phyloP scores from a whole-genome alignment of 2,888 invertebrate species.

The Drosophila birchii region DNA sequence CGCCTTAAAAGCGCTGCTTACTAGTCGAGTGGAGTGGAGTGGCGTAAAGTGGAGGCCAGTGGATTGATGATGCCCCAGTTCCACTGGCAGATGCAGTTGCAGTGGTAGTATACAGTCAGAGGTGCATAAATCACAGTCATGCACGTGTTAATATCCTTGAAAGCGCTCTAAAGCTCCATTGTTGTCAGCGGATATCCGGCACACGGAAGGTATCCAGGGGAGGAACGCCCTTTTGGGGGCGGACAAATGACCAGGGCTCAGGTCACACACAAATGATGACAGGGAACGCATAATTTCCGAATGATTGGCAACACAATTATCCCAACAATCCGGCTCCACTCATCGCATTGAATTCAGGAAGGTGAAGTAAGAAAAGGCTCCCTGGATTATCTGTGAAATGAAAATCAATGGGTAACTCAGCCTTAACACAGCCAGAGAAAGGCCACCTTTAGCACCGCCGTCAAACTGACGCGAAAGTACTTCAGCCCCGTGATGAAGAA shows the following conservation, averaged over 20 bases:
- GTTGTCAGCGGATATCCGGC: constrained; percentile 36
- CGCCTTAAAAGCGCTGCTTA: constrained; percentile 40
- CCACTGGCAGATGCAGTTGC: constrained; percentile 32
- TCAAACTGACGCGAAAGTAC: constrained; percentile 71
- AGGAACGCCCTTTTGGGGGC: constrained; percentile 12
- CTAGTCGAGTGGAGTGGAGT: constrained; percentile 20
- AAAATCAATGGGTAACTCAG: neutral
- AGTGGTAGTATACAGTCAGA: constrained; percentile 31
- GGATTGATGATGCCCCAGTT: constrained; percentile 51
- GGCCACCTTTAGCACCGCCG: constrained; percentile 66
- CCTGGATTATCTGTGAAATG: constrained; percentile 70
- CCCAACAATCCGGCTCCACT: neutral
- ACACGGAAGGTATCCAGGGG: constrained; percentile 23
- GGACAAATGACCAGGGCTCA: constrained; percentile 32
- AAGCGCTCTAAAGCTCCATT: constrained; percentile 28
- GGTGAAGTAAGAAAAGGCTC: constrained; percentile 80
- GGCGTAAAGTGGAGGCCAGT: constrained; percentile 29
- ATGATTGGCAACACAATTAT: constrained; percentile 40
- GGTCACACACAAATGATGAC: constrained; percentile 32
- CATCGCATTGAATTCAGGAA: constrained; percentile 75
- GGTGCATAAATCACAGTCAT: constrained; percentile 70
- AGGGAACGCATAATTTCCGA: constrained; percentile 17
- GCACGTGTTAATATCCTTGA: constrained; percentile 50
- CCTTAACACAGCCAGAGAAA: neutral
- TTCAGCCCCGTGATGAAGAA: constrained; percentile 73